A percentile compares a stretch with the other conserved stretches of the same genome.
phyloP scores from a whole-genome alignment of 2,113 vertebrate genomes.

The cattle (Bos taurus) region DNA sequence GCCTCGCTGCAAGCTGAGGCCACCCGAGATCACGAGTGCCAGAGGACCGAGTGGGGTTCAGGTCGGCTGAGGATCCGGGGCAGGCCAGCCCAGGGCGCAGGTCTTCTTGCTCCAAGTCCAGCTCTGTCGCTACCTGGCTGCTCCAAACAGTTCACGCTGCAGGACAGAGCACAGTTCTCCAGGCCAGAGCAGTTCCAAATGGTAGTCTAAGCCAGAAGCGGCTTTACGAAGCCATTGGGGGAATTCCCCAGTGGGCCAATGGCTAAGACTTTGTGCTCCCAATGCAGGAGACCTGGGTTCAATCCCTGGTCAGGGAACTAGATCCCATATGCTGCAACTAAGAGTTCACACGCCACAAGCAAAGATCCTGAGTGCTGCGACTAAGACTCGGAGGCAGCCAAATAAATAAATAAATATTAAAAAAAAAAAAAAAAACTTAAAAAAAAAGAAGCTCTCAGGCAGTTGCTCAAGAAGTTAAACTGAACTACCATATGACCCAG shows the following conservation, averaged over 20 bases:
- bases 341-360: background rate
- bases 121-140: no score
- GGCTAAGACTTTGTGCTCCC: background rate
- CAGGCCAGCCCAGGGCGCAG: accelerated
- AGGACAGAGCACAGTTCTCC: background rate
- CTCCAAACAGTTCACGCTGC: background rate
- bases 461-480: background rate
- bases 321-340: background rate
- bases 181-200: background rate
- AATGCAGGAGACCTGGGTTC: background rate
- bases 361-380: background rate
- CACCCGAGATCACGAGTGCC: background rate
- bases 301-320: background rate
- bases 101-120: background rate
- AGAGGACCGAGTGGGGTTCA: accelerated
- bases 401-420: background rate
- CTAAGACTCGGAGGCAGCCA: background rate
- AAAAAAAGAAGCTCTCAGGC: background rate
- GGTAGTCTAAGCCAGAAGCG: background rate
- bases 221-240: background rate
- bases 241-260: background rate
- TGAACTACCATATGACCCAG: background rate
- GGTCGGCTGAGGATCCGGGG: accelerated
- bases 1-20: background rate
- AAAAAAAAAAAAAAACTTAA: background rate